These are phyloP conservation scores for Lucilia sericata DNA, from an alignment of 1,140 invertebrate genomes.

Conservation along the genomic window DNA sequence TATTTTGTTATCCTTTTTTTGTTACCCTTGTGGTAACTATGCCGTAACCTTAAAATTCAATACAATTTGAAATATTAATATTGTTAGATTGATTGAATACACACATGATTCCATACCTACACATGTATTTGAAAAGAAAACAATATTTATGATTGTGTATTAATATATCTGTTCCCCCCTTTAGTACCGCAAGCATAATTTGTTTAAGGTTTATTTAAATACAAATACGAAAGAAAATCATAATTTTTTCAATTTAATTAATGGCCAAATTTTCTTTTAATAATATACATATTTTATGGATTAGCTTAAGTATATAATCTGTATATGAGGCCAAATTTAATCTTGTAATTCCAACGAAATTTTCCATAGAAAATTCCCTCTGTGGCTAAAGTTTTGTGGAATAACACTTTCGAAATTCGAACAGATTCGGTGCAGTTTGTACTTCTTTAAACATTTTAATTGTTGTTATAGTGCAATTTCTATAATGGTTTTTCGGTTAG, in stretches of 20 bases:
- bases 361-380: too few relatives aligned
- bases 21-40: not conserved
- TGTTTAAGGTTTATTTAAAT: too few relatives aligned
- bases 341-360: too few relatives aligned
- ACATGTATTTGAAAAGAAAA: constrained; percentile 1
- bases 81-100: not conserved
- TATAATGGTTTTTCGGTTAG: too few relatives aligned
- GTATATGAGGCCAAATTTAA: too few relatives aligned
- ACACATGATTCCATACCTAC: not conserved
- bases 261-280: not conserved
- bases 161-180: not conserved
- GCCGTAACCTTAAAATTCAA: not conserved
- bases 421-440: too few relatives aligned
- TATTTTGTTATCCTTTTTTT: not conserved
- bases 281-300: too few relatives aligned
- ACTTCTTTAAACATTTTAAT: too few relatives aligned
- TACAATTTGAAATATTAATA: not conserved
- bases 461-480: too few relatives aligned
- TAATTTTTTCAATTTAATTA: not conserved
- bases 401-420: too few relatives aligned
- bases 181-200: not conserved
- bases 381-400: too few relatives aligned
- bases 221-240: not conserved
- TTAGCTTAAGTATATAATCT: too few relatives aligned
- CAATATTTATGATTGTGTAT: constrained; percentile 2